Evolutionary conservation across 1,140 invertebrate species (phyloP).

Genomic region (Cyrtorhinus lividipennis): DNA sequence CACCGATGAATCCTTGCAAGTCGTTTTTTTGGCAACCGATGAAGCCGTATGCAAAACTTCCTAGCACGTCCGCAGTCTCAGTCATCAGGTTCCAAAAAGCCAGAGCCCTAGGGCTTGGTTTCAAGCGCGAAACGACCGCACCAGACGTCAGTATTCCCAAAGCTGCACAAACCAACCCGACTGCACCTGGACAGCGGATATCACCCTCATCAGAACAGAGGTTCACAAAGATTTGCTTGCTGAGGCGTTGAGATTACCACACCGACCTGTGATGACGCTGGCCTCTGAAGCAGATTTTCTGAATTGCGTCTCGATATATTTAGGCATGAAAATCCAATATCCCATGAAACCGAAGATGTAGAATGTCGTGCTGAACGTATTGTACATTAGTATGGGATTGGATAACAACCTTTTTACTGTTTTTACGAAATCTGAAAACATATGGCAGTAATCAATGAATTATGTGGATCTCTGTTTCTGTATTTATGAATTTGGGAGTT

Average conservation of each 20-base stretch:
- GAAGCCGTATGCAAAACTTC: constrained; percentile 50
- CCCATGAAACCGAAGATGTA: constrained; percentile 25
- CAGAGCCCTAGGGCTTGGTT: constrained; percentile 48
- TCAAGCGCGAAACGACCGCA: constrained; percentile 48
- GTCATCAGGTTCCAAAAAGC: constrained; percentile 59
- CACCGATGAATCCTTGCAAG: constrained; percentile 34
- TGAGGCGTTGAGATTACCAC: too few relatives aligned
- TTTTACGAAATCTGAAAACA: constrained; percentile 25
- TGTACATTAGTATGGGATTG: constrained; percentile 24
- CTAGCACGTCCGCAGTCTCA: constrained; percentile 44
- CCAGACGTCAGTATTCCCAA: constrained; percentile 53
- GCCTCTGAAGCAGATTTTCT: constrained; percentile 24
- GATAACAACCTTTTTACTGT: constrained; percentile 21
- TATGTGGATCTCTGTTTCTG: too few relatives aligned
- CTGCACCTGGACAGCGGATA: constrained; percentile 36
- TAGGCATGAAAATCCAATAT: constrained; percentile 27
- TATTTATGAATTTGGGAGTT: neutral
- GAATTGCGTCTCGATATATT: constrained; percentile 27
- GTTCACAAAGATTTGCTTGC: too few relatives aligned
- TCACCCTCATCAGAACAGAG: too few relatives aligned
- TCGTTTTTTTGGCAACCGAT: constrained; percentile 49
- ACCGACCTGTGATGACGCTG: constrained; percentile 24
- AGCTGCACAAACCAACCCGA: constrained; percentile 55
- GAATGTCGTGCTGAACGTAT: constrained; percentile 23
- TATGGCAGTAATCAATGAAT: too few relatives aligned